Percentiles rank a stretch among this genome's conserved stretches.
Conservation (phyloP, 2,888 invertebrate species). For the Rhagophthalmus giganteus region DNA sequence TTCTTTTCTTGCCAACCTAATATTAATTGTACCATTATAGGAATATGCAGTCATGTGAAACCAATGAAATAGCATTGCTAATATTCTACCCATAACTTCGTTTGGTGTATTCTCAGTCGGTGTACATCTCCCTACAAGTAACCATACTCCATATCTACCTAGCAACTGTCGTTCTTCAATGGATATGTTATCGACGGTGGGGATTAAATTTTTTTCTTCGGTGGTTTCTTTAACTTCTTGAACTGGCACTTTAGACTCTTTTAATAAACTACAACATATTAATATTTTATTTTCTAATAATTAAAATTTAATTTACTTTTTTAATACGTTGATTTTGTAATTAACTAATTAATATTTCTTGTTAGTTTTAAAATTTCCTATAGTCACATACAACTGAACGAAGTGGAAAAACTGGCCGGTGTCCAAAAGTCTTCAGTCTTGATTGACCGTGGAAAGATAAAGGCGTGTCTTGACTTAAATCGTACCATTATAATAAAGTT, state of each 20-base stretch:
- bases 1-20: not conserved
- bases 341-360: too few species aligned
- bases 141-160: conserved; percentile 95
- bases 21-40: conserved; percentile 73
- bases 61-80: conserved; percentile 98
- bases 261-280: conserved; percentile 66
- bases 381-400: too few species aligned
- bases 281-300: not conserved
- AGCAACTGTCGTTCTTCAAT: conserved; percentile 87
- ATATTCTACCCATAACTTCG: conserved; percentile 83
- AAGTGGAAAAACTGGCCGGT: too few species aligned
- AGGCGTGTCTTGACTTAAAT: too few species aligned
- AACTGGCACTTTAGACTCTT: conserved; percentile 86
- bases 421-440: too few species aligned
- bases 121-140: conserved; percentile 90
- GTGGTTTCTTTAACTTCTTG: conserved; percentile 63
- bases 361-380: too few species aligned
- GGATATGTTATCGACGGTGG: conserved; percentile 69
- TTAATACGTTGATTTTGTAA: too few species aligned
- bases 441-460: too few species aligned
- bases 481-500: not conserved
- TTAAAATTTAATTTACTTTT: too few species aligned
- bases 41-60: conserved; percentile 97
- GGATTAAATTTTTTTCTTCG: conserved; percentile 53
- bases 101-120: conserved; percentile 76